Evolutionary conservation across 1,140 invertebrate species (phyloP), one percentile per base, ranked within the genome.

Genomic region (Kradibia gibbosae): DNA sequence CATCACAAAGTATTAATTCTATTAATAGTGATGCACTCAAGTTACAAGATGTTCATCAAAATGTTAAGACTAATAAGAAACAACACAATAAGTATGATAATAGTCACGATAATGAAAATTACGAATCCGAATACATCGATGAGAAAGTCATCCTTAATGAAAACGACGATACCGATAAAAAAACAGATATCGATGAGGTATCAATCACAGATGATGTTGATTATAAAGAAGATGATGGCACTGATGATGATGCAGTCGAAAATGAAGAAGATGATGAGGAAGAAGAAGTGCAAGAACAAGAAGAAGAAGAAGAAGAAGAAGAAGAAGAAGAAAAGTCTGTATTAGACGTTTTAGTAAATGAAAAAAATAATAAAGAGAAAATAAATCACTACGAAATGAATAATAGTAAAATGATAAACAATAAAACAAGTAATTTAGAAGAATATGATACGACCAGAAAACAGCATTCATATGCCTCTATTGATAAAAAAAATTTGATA

Each of bases 31-130:
- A 86, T 7, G 31, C 50, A 0, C 86, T 86, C 11, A 87, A 89
- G 71, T 85, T 86, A 31, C 72, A 70, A 15, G 22, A 80, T 3
- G 20, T 15, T 42, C 74, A 1, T 80, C 73, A 80, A 83, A 4
- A 74, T 85, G 11, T 82, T 86, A 7, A 83, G 83, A 0, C 53
- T 25, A 1, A 70, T 20, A 83, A 88, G 2, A 87, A 88, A 0
- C 86, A 89, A 10, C 87, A 90, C 55, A 71, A 88, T 22, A 89
- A 91, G 70, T 83, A 87, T 22, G 86, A 89, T 15, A 84, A 83
- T 42, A 85, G 87, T 45, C 88, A 88, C 1, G 87, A 90, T 3
- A 86, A 89, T 22, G 83, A 85, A 11, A 83, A 80, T 3, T 77
- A 83, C 28, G 83, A 85, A 11, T 31, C 83, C 1, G 73, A 84